Base-by-base conservation (phyloP, 2,113 vertebrate genomes). In the Amphiprion percula region DNA sequence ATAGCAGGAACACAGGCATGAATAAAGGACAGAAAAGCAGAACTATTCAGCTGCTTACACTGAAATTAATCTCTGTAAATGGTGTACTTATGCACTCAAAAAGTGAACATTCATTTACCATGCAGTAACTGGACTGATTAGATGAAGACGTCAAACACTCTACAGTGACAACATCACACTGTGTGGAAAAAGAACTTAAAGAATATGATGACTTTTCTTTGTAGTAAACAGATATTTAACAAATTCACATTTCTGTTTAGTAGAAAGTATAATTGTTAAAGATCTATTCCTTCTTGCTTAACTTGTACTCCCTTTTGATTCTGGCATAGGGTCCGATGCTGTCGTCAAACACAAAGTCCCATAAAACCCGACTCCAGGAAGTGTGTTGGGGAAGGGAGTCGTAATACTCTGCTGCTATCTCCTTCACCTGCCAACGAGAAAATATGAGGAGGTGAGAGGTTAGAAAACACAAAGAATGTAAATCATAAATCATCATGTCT, bases 321-420 rank as follows among this genome's bases (percentile, higher is more conserved):
- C 98, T 94, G 69, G 97, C 91, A 0, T 96, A 99, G 46, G 97
- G 98, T 4, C 98, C 96, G 49, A 99, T 92, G 82, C 91, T 94
- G 85, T 99, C 96, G 61, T 99, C 95, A 17, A 98, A 97, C 78
- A 99, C 95, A 72, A 99, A 99, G 86, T 98, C 96, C 97, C 97
- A 98, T 46, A 99, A 94, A 55, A 99, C 98, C 52, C 91, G 94
- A 72, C 91, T 87, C 98, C 98, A 99, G 54, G 98, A 99, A 44
- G 95, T 94, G 93, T 99, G 96, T 64, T 99, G 94, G 1, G 98
- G 98, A 69, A 99, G 94, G 37, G 90, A 92, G 91, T 99, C 96
- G 0, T 99, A 99, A 90, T 96, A 99, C 85, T 99, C 98, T 0
- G 98, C 94, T 17, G 98, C 98, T 0, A 99, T 99, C 93, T 96